Evolutionary conservation across 2,113 vertebrate species (phyloP).

Genomic region (Ranitomeya variabilis): DNA sequence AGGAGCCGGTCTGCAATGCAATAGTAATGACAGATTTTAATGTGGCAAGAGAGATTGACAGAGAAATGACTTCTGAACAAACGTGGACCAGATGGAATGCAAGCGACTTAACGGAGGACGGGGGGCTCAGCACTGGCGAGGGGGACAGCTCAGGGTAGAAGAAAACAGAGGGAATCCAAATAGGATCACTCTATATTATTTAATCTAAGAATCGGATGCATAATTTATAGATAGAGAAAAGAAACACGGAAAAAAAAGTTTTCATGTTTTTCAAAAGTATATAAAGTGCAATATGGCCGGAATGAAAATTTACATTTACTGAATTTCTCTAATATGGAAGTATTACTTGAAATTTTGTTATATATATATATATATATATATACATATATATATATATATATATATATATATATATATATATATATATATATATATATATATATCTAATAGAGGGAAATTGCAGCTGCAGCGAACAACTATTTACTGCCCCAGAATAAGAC

Average conservation of each 20-base stretch:
- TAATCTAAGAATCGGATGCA: constrained; percentile 10
- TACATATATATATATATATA: no score
- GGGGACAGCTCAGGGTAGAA: background rate
- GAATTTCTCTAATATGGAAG: background rate
- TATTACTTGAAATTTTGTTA: background rate
- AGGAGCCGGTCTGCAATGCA: constrained; percentile 82
- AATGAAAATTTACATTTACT: background rate
- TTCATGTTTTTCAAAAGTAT: constrained; percentile 13
- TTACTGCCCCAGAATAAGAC: background rate
- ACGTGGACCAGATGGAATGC: constrained; percentile 97
- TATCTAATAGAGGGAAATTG: background rate
- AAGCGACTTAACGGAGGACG: constrained; percentile 96
- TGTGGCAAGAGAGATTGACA: constrained; percentile 95
- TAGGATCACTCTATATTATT: constrained; percentile 19
- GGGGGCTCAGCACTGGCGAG: constrained; percentile 69
- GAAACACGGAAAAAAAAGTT: constrained; percentile 2
- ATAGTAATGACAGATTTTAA: constrained; percentile 88
- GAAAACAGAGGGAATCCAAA: constrained; percentile 23
- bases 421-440: no score
- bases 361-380: no score
- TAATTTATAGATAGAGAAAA: background rate
- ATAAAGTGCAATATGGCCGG: background rate
- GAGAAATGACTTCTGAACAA: constrained; percentile 93
- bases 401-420: no score
- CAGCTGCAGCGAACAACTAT: background rate